These are phyloP conservation scores for Xerus inauris DNA, from an alignment of 2,113 vertebrate genomes.

Conservation along the genomic window DNA sequence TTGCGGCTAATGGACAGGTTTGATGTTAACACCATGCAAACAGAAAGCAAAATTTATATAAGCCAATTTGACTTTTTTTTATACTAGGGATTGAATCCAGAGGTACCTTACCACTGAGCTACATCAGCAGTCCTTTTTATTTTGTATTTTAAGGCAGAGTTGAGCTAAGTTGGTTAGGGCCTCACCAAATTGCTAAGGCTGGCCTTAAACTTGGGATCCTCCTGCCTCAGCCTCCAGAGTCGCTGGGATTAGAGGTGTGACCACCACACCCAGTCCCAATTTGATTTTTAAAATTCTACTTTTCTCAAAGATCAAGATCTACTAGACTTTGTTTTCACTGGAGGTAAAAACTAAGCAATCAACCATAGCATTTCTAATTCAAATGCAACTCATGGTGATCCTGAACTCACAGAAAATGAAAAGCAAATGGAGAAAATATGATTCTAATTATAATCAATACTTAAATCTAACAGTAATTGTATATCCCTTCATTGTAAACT, in stretches of 20 bases:
- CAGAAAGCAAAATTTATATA: neutral
- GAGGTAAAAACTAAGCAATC: neutral
- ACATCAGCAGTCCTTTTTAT: neutral
- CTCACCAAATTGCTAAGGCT: neutral
- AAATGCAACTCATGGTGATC: neutral
- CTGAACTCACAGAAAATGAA: conserved; percentile 2
- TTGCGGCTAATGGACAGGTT: conserved; percentile 3
- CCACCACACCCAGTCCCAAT: neutral
- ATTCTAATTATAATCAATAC: conserved; percentile 68
- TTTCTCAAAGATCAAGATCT: conserved; percentile 37
- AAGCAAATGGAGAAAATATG: conserved; percentile 51
- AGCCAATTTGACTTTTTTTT: neutral
- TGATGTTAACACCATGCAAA: conserved; percentile 32
- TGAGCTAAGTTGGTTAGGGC: neutral
- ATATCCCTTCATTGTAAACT: conserved; percentile 33
- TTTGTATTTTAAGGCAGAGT: neutral
- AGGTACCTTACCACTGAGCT: neutral
- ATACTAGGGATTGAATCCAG: neutral
- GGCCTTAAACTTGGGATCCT: too few species aligned
- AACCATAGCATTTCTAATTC: neutral
- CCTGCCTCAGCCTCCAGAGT: neutral
- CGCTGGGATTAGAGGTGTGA: too few species aligned
- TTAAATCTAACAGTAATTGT: conserved; percentile 51
- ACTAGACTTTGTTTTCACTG: neutral
- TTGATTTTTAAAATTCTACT: neutral